Conservation (phyloP, 2,888 invertebrate genomes). For the Yponomeuta sedellus region DNA sequence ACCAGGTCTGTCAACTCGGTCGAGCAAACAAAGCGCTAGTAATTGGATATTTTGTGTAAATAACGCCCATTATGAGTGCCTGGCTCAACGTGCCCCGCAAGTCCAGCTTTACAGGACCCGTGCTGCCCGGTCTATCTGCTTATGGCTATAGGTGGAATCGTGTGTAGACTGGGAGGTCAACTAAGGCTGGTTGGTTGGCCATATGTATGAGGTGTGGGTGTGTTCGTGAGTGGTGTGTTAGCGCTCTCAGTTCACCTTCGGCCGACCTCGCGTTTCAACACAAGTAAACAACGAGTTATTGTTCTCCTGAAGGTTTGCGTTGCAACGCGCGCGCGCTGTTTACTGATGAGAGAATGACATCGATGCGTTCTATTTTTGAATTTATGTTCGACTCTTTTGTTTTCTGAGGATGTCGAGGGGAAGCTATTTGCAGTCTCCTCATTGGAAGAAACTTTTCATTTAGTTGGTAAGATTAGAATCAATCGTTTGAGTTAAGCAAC, state of each 20-base stretch:
- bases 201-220: conserved; percentile 38
- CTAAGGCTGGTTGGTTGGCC: conserved; percentile 23
- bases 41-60: conserved; percentile 2
- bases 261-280: conserved; percentile 72
- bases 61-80: background rate
- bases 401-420: background rate
- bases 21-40: background rate
- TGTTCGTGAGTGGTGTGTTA: conserved; percentile 60
- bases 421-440: too few species aligned
- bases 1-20: background rate
- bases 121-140: background rate
- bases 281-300: conserved; percentile 59
- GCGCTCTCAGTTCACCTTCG: conserved; percentile 69
- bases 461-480: too few species aligned
- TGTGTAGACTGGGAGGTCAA: conserved; percentile 19
- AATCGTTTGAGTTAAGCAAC: too few species aligned
- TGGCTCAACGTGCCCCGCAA: background rate
- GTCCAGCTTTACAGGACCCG: background rate
- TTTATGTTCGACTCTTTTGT: conserved; percentile 20
- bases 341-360: conserved; percentile 58
- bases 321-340: conserved; percentile 46
- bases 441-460: too few species aligned
- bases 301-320: conserved; percentile 65
- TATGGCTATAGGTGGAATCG: background rate
- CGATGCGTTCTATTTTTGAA: conserved; percentile 52